Conservation (phyloP, 1,140 invertebrate species). For the Diabrotica undecimpunctata region DNA sequence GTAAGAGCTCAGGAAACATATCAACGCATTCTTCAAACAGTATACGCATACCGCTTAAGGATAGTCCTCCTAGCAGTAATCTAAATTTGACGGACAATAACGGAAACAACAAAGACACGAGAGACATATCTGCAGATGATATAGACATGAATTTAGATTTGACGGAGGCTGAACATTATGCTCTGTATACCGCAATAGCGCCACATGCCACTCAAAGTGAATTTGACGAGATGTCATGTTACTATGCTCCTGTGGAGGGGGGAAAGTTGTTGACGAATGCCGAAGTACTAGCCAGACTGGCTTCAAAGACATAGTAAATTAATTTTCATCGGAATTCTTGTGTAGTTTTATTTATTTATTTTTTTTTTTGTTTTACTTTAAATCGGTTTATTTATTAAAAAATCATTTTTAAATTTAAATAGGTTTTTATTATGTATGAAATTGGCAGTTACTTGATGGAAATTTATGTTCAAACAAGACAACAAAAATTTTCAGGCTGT, state of each 20-base stretch:
- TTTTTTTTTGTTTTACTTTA: background rate
- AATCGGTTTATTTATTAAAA: background rate
- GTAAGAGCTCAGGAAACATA: conserved; percentile 33
- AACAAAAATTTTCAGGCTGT: too few relatives aligned
- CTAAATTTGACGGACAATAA: conserved; percentile 7
- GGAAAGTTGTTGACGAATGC: conserved; percentile 57
- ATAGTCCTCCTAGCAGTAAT: conserved; percentile 41
- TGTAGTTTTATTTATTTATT: background rate
- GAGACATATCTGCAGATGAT: conserved; percentile 20
- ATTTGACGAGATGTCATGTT: conserved; percentile 82
- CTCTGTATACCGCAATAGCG: conserved; percentile 76
- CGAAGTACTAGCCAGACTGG: conserved; percentile 29
- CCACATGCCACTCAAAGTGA: conserved; percentile 80
- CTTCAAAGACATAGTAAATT: conserved; percentile 32
- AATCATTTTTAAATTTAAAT: background rate
- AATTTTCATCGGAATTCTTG: too few relatives aligned
- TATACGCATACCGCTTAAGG: conserved; percentile 60
- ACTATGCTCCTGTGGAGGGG: conserved; percentile 78
- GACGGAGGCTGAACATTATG: conserved; percentile 83
- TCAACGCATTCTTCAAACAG: conserved; percentile 42
- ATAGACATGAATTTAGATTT: conserved; percentile 55
- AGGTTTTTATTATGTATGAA: background rate
- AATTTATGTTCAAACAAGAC: too few relatives aligned
- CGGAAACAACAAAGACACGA: background rate
- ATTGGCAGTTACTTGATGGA: too few relatives aligned